Conservation (phyloP, 1,140 invertebrate genomes). For the Papilio xuthus region DNA sequence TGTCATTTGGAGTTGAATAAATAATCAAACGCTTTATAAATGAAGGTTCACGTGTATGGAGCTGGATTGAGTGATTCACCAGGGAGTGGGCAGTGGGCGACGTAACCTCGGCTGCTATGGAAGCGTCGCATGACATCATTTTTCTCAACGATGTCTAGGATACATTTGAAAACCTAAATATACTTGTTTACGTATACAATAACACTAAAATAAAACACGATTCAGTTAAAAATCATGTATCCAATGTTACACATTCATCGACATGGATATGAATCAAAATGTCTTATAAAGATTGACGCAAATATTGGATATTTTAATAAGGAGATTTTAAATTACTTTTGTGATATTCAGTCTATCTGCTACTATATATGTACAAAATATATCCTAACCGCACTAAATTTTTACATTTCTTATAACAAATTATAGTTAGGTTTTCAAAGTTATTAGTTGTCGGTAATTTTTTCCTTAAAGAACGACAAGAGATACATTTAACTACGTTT, state of each 20-base stretch:
- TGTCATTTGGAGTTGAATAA: background rate
- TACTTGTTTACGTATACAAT: conserved; percentile 23
- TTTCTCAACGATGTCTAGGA: conserved; percentile 35
- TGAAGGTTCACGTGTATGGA: conserved; percentile 15
- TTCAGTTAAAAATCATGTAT: conserved; percentile 20
- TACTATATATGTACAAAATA: too few species aligned
- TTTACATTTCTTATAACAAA: too few species aligned
- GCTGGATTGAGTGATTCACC: conserved; percentile 31
- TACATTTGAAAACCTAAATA: conserved; percentile 36
- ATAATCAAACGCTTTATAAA: background rate
- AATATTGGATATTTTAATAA: background rate
- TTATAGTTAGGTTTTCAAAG: too few species aligned
- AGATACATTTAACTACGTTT: too few species aligned
- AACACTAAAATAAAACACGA: conserved; percentile 32
- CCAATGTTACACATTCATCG: background rate
- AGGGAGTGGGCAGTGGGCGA: conserved; percentile 21
- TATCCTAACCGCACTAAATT: too few species aligned
- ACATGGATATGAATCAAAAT: background rate
- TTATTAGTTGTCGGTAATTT: too few species aligned
- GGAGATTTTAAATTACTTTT: background rate
- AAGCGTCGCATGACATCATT: conserved; percentile 38
- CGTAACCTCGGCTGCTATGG: conserved; percentile 36
- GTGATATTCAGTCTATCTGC: background rate
- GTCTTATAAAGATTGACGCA: background rate
- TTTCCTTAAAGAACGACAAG: too few species aligned